These are phyloP conservation scores for Cepaea hortensis DNA, from an alignment of 2,888 invertebrate species.

Conservation along the genomic window DNA sequence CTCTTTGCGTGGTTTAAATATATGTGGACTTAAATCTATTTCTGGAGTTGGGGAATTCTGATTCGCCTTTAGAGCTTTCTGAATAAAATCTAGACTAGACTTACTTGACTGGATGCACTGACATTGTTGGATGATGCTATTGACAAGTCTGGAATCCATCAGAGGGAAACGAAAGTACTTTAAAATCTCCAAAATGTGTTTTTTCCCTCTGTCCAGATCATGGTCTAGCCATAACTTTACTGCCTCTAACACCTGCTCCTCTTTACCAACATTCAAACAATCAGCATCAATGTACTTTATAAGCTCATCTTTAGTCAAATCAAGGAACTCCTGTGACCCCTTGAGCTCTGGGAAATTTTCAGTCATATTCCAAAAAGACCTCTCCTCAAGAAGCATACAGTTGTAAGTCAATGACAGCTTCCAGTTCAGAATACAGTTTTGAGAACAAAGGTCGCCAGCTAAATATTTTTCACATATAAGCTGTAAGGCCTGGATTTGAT, in stretches of 20 bases:
- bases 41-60: conserved; percentile 36
- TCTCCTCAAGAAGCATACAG: conserved; percentile 77
- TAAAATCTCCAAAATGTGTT: conserved; percentile 77
- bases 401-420: conserved; percentile 78
- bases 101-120: conserved; percentile 11
- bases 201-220: conserved; percentile 71
- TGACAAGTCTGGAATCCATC: conserved; percentile 49
- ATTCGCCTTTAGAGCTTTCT: conserved; percentile 37
- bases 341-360: conserved; percentile 65
- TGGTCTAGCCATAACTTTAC: conserved; percentile 77
- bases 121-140: conserved; percentile 26
- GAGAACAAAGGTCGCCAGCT: conserved; percentile 82
- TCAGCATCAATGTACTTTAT: conserved; percentile 78
- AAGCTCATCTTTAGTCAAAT: conserved; percentile 76
- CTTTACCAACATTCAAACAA: conserved; percentile 77
- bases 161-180: conserved; percentile 77
- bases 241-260: conserved; percentile 78
- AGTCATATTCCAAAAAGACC: conserved; percentile 76
- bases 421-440: conserved; percentile 79
- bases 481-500: conserved; percentile 87
- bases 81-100: conserved; percentile 33
- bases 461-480: conserved; percentile 88
- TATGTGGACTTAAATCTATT: conserved; percentile 1
- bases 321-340: conserved; percentile 73
- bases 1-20: conserved; percentile 51